A percentile compares a stretch with the other conserved stretches of the same genome.
phyloP scores from a whole-genome alignment of 2,797 vertebrate species.

The Sebastes taczanowskii region DNA sequence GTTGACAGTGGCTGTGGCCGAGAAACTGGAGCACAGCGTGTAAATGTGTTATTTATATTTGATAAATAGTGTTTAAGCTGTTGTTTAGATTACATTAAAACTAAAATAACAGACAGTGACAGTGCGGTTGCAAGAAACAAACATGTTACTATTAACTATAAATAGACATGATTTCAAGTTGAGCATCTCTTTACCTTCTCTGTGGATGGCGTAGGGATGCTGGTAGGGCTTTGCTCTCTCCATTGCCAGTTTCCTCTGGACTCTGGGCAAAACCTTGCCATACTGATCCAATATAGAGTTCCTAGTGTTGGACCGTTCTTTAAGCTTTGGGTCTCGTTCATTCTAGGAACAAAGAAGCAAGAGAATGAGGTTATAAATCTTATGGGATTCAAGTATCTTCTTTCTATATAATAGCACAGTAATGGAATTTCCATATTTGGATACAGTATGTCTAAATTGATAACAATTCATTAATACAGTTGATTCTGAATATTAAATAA shows the following conservation, averaged over 20 bases:
- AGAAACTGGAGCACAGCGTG: slow-evolving; percentile 76
- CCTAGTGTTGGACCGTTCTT: slow-evolving; percentile 88
- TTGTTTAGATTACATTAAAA: neutral
- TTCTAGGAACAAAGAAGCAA: slow-evolving; percentile 76
- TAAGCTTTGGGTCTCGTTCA: slow-evolving; percentile 88
- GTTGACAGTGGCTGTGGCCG: slow-evolving; percentile 92
- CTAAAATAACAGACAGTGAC: neutral
- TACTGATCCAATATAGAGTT: slow-evolving; percentile 92
- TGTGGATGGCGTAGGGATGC: slow-evolving; percentile 79
- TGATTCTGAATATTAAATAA: neutral
- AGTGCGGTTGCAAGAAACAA: neutral
- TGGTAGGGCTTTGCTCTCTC: slow-evolving; percentile 90
- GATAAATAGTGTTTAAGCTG: neutral
- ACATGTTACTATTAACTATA: neutral
- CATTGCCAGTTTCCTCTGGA: slow-evolving; percentile 89
- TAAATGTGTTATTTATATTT: neutral
- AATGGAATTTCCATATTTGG: neutral
- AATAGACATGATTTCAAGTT: neutral
- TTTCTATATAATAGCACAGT: neutral
- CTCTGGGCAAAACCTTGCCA: slow-evolving; percentile 89
- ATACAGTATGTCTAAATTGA: neutral
- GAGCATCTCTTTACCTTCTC: slow-evolving; percentile 83
- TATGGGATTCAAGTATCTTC: neutral
- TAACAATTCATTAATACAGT: neutral
- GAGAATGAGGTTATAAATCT: neutral